Evolutionary conservation across 2,797 vertebrate species (phyloP).

Genomic region (Sebastes reedi): DNA sequence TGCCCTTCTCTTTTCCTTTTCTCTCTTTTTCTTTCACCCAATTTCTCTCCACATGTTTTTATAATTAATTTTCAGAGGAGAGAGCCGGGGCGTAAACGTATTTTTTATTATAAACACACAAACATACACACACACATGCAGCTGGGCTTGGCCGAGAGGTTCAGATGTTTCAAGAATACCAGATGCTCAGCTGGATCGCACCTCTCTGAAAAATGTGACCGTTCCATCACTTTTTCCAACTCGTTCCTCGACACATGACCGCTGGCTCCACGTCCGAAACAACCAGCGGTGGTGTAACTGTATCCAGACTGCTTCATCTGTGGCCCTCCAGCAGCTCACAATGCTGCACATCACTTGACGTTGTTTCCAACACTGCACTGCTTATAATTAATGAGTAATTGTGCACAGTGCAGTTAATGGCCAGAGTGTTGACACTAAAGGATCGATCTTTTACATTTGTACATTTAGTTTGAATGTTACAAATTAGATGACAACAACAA

Average conservation of each 20-base stretch:
- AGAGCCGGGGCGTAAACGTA: not conserved
- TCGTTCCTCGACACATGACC: constrained; percentile 54
- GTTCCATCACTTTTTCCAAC: constrained; percentile 71
- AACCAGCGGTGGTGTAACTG: constrained; percentile 32
- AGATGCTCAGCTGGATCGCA: constrained; percentile 69
- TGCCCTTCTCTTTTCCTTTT: not conserved
- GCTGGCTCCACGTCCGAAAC: constrained; percentile 44
- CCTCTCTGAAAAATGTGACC: constrained; percentile 53
- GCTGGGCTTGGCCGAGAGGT: not conserved
- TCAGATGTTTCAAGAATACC: constrained; percentile 67
- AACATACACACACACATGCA: not conserved
- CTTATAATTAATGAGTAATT: too few species aligned
- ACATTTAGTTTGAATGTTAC: not conserved
- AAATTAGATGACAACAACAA: not conserved
- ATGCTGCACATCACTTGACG: not conserved
- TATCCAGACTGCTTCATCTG: constrained; percentile 2
- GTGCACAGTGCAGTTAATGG: not conserved
- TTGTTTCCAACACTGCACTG: not conserved
- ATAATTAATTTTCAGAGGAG: not conserved
- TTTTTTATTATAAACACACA: not conserved
- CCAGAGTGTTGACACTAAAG: not conserved
- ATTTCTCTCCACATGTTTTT: constrained; percentile 2
- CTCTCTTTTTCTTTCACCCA: not conserved
- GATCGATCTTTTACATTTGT: not conserved
- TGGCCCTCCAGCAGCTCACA: not conserved